Conservation (phyloP, 2,888 invertebrate species). For the Microplitis manilae region DNA sequence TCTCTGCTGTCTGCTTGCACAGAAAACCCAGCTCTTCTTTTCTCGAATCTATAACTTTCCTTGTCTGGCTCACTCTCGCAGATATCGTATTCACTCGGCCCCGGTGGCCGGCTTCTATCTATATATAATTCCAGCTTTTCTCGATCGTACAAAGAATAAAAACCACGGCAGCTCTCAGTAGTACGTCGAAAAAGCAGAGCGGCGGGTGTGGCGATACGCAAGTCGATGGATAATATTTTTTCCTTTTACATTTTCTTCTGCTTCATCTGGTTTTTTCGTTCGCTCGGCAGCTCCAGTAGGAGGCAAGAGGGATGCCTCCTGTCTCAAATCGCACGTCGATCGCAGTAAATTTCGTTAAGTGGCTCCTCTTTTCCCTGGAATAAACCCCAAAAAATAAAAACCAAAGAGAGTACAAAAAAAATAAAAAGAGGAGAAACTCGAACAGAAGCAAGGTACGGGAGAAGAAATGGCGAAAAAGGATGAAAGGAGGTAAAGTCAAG, state of each 20-base stretch:
- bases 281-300: neutral
- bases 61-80: conserved; percentile 31
- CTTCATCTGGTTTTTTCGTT: conserved; percentile 10
- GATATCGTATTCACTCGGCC: conserved; percentile 42
- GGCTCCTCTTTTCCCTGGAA: conserved; percentile 36
- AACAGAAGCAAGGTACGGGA: too few species aligned
- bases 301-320: conserved; percentile 29
- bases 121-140: conserved; percentile 49
- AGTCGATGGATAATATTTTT: conserved; percentile 37
- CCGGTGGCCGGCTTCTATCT: conserved; percentile 47
- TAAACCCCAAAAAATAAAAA: conserved; percentile 36
- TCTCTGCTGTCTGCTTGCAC: conserved; percentile 32
- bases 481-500: neutral
- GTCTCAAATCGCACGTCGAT: conserved; percentile 36
- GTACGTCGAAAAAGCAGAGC: conserved; percentile 41
- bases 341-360: conserved; percentile 47
- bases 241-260: conserved; percentile 36
- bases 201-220: conserved; percentile 47
- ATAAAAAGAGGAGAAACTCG: neutral
- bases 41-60: conserved; percentile 20
- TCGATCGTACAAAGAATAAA: conserved; percentile 40
- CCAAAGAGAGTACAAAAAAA: neutral
- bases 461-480: too few species aligned
- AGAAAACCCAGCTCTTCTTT: conserved; percentile 41
- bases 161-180: conserved; percentile 26